Conservation (phyloP, 35 echinoderm and acorn worm genomes). For the Acanthaster planci region DNA sequence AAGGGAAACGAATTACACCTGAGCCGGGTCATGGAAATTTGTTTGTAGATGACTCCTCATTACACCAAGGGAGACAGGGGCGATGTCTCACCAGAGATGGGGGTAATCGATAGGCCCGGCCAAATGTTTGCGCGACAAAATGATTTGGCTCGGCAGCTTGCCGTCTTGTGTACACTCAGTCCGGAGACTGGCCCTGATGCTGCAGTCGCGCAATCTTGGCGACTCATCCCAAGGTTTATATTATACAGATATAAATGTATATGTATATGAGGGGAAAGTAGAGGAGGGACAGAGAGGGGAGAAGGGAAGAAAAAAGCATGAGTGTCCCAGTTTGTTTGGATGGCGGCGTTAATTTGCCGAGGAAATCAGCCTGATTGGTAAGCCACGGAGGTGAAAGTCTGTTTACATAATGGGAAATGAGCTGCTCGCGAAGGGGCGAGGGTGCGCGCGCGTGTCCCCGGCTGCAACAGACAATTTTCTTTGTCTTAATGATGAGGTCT, state of each 20-base stretch:
- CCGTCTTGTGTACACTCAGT: slow-evolving; percentile 12
- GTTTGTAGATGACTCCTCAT: slow-evolving; percentile 33
- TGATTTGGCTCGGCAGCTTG: slow-evolving; percentile 25
- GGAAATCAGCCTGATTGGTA: slow-evolving; percentile 33
- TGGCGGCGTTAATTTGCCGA: slow-evolving; percentile 22
- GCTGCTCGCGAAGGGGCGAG: slow-evolving; percentile 4
- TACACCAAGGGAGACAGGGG: slow-evolving; percentile 13
- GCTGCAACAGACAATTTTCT: slow-evolving; percentile 23
- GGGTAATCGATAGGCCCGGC: slow-evolving; percentile 24
- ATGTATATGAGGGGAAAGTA: not conserved
- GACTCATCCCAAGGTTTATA: slow-evolving; percentile 18
- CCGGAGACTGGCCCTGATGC: not conserved
- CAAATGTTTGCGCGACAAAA: slow-evolving; percentile 33
- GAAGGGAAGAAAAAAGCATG: not conserved
- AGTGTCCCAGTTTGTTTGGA: slow-evolving; percentile 28
- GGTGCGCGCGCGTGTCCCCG: slow-evolving; percentile 3
- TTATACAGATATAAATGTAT: not conserved
- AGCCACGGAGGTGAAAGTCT: slow-evolving; percentile 27
- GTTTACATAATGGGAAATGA: slow-evolving; percentile 31
- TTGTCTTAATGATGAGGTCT: slow-evolving; percentile 24
- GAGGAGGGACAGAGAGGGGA: not conserved
- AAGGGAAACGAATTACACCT: slow-evolving; percentile 29
- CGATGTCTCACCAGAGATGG: slow-evolving; percentile 30
- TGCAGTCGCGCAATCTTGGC: not conserved
- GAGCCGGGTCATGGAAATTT: slow-evolving; percentile 25